These are phyloP conservation scores for Meloidogyne exigua DNA, from an alignment of 1,140 invertebrate genomes.

Conservation along the genomic window DNA sequence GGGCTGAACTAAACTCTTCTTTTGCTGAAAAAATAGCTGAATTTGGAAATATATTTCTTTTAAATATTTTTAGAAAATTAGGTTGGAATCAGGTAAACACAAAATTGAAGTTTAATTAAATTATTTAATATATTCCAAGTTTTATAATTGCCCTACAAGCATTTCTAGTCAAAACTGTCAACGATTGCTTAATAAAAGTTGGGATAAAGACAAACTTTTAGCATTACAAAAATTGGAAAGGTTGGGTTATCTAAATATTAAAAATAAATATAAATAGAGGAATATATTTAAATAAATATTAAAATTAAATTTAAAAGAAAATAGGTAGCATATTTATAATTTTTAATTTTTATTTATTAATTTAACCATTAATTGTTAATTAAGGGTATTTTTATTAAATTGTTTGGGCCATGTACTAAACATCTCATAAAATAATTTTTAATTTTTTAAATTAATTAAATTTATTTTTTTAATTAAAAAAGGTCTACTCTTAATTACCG, in stretches of 20 bases:
- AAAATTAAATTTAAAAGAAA: background rate
- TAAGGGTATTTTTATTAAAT: too few species aligned
- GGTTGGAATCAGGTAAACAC: background rate
- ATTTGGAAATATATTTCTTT: slow-evolving; percentile 14
- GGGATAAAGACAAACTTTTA: background rate
- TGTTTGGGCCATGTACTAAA: too few species aligned
- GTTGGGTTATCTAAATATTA: background rate
- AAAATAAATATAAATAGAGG: background rate
- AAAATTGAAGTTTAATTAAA: background rate
- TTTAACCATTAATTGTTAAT: too few species aligned
- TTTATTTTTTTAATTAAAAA: background rate
- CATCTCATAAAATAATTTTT: too few species aligned
- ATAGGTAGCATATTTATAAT: too few species aligned
- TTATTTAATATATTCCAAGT: slow-evolving; percentile 29
- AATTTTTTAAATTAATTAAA: too few species aligned
- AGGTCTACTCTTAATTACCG: background rate
- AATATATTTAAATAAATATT: too few species aligned
- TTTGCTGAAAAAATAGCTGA: background rate
- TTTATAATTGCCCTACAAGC: slow-evolving; percentile 22
- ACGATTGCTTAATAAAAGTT: background rate
- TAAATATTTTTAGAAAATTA: slow-evolving; percentile 3
- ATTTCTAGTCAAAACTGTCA: slow-evolving; percentile 24
- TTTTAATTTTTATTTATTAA: too few species aligned
- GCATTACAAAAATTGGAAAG: background rate
- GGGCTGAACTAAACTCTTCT: background rate